Evolutionary conservation across 2,888 invertebrate genomes (phyloP).

Genomic region (Syritta pipiens): DNA sequence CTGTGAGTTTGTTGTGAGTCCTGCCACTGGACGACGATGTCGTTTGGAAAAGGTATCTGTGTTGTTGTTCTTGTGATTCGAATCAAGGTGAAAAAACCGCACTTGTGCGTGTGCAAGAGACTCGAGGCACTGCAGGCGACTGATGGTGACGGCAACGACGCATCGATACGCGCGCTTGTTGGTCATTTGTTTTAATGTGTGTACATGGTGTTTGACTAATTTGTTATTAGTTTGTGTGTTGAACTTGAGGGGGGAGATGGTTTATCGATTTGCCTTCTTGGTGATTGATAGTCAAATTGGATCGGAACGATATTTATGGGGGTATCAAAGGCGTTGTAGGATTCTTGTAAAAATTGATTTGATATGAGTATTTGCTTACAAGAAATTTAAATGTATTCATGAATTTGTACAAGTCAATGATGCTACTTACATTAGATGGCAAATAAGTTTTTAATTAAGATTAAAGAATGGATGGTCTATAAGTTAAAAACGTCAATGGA

Average conservation of each 20-base stretch:
- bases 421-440: too few relatives aligned
- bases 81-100: constrained; percentile 49
- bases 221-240: constrained; percentile 55
- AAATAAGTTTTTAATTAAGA: too few relatives aligned
- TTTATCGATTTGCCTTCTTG: background rate
- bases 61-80: constrained; percentile 41
- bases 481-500: too few relatives aligned
- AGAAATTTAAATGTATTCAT: too few relatives aligned
- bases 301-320: background rate
- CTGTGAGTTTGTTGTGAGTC: constrained; percentile 25
- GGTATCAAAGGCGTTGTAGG: too few relatives aligned
- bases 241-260: constrained; percentile 4
- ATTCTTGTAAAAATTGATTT: too few relatives aligned
- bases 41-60: constrained; percentile 28
- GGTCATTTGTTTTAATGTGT: constrained; percentile 65
- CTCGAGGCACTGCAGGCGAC: background rate
- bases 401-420: too few relatives aligned
- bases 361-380: too few relatives aligned
- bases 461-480: too few relatives aligned
- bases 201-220: constrained; percentile 67
- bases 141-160: constrained; percentile 25
- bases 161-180: constrained; percentile 39
- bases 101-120: background rate
- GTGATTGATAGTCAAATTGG: constrained; percentile 20
- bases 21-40: constrained; percentile 24